Evolutionary conservation across 2,113 vertebrate genomes (phyloP).

Genomic region (Catagonus wagneri): DNA sequence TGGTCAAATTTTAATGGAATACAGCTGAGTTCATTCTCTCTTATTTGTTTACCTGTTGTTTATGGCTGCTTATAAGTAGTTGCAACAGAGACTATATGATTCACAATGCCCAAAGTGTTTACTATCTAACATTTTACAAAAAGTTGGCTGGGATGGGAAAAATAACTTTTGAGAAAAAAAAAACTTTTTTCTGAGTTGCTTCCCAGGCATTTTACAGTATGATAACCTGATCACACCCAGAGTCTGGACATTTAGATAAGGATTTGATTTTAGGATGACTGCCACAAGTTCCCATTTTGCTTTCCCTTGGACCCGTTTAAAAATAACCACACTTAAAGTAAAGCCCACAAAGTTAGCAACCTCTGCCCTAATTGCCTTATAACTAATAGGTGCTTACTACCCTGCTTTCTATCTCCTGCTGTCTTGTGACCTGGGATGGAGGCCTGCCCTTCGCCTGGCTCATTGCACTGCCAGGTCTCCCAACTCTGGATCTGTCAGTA

Average conservation of each 20-base stretch:
- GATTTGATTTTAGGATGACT: background rate
- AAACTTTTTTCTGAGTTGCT: background rate
- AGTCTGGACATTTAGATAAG: background rate
- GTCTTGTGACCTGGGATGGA: background rate
- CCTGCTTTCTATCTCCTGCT: background rate
- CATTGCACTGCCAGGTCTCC: background rate
- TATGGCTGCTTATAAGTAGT: slow-evolving; percentile 1
- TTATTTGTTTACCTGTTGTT: slow-evolving; percentile 30
- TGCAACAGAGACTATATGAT: background rate
- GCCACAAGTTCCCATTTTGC: background rate
- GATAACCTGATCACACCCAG: background rate
- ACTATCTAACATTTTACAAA: background rate
- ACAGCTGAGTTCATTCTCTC: background rate
- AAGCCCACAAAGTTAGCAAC: background rate
- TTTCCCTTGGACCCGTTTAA: background rate
- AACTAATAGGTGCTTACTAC: background rate
- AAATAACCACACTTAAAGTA: background rate
- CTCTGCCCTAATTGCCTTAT: background rate
- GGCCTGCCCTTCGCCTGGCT: background rate
- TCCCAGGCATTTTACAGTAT: background rate
- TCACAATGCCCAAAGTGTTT: slow-evolving; percentile 29
- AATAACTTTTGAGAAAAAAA: background rate
- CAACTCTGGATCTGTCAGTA: background rate
- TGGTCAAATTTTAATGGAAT: slow-evolving; percentile 11
- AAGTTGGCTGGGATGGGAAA: background rate